Conservation (phyloP, 2,888 invertebrate genomes). For the Spodoptera littoralis region DNA sequence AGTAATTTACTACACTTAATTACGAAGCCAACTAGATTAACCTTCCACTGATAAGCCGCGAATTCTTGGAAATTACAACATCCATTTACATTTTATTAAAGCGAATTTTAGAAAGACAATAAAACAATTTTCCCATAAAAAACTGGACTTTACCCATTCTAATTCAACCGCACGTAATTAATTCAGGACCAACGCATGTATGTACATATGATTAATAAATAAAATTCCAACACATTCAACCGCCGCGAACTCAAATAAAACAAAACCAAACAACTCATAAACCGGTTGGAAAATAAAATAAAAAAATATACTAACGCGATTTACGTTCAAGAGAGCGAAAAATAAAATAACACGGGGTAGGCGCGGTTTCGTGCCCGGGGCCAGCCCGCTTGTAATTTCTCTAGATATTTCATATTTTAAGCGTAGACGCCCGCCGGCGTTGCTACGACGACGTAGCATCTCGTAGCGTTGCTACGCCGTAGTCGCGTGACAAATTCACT, state of each 20-base stretch:
- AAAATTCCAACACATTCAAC: constrained; percentile 60
- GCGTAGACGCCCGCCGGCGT: constrained; percentile 78
- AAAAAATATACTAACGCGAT: constrained; percentile 65
- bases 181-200: constrained; percentile 49
- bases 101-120: neutral
- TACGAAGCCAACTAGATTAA: no score
- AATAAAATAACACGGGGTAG: constrained; percentile 86
- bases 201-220: constrained; percentile 58
- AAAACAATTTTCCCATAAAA: constrained; percentile 9
- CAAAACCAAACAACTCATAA: constrained; percentile 73
- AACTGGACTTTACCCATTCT: constrained; percentile 12
- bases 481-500: constrained; percentile 60
- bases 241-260: constrained; percentile 61
- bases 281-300: constrained; percentile 61
- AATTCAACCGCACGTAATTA: constrained; percentile 46
- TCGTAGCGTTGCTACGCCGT: constrained; percentile 75
- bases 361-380: constrained; percentile 82
- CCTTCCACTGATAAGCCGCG: no score
- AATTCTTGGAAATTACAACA: no score
- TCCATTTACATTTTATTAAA: no score
- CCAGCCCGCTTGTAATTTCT: constrained; percentile 81
- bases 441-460: constrained; percentile 76
- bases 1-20: neutral
- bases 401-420: constrained; percentile 84
- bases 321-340: constrained; percentile 83